Evolutionary conservation across 1,140 invertebrate genomes (phyloP), one percentile per base, ranked within the genome.

Genomic region (Orchesella cincta): DNA sequence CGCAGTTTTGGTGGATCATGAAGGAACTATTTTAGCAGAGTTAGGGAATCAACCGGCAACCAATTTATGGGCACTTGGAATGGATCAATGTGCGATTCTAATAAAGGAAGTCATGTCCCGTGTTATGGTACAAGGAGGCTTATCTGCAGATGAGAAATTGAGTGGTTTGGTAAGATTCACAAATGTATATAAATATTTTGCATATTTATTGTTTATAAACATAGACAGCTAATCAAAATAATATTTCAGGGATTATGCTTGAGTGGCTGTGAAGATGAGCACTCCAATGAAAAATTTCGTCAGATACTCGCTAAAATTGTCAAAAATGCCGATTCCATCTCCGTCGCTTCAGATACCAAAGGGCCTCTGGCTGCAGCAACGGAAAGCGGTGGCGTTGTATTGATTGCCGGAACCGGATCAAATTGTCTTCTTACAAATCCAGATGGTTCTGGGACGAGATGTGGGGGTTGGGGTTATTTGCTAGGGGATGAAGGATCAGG

Each of bases 391-490:
- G 97, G 97, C 12, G 89, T 98, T 79, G 94, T 98, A 26, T 84
- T 98, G 33, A 99, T 99, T 80, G 91, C 94, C 80, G 98, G 98
- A 16, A 99, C 97, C 0, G 97, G 97, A 0, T 97, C 94, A 3
- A 98, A 98, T 85, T 91, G 90, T n/a, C 85, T 94, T 16, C 86
- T 99, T 0, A 87, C 93, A 36, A 96, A 97, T 86, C 90, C 93
- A 0, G 92, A 98, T 86, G 93, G 93, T 0, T 87, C 88, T 23
- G 89, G 89, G 23, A 87, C 89, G 67, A 89, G 91, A 1, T 98
- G 95, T 83, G 97, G 98, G 3, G 98, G 98, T 0, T 99, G 96
- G 96, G 97, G 97, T 8, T 90, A 98, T 85, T 87, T 97, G 76
- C 86, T 99, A 0, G 97, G 96, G 1, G 98, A 99, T 86, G 96